phyloP scores from a whole-genome alignment of 2,113 vertebrate species.

The Oxyruncus cristatus region DNA sequence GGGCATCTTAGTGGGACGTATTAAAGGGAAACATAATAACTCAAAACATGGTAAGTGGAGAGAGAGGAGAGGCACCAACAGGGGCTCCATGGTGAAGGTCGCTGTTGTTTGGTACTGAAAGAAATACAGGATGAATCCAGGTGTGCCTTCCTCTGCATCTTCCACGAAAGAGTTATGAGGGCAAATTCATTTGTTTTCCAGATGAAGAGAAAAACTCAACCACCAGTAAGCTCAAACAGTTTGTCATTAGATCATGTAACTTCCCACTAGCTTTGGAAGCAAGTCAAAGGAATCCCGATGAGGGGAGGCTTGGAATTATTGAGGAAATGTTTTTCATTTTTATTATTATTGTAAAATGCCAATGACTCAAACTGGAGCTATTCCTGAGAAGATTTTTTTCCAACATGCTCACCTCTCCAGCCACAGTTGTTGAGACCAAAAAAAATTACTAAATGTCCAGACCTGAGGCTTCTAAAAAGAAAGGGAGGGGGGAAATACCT shows the following conservation, averaged over 20 bases:
- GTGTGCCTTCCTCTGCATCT: background rate
- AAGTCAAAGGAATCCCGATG: background rate
- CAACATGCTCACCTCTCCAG: background rate
- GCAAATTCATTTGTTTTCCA: background rate
- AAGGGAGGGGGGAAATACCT: accelerated
- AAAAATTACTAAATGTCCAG: background rate
- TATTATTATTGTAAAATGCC: conserved; percentile 39
- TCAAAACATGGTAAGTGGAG: background rate
- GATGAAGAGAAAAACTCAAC: background rate
- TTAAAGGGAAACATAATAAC: background rate
- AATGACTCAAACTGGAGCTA: background rate
- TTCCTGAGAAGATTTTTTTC: background rate
- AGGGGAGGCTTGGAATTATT: conserved; percentile 17
- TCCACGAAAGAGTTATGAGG: background rate
- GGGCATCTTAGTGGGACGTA: background rate
- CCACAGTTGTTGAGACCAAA: background rate
- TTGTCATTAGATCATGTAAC: background rate
- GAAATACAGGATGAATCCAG: background rate
- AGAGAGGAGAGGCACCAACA: background rate
- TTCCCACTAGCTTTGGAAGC: background rate
- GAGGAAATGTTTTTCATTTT: conserved; percentile 50
- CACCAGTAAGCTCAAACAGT: background rate
- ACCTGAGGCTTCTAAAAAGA: background rate
- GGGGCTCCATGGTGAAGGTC: background rate
- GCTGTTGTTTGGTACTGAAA: background rate